Base-by-base conservation (phyloP, 2,113 vertebrate genomes). In the Centropristis striata region DNA sequence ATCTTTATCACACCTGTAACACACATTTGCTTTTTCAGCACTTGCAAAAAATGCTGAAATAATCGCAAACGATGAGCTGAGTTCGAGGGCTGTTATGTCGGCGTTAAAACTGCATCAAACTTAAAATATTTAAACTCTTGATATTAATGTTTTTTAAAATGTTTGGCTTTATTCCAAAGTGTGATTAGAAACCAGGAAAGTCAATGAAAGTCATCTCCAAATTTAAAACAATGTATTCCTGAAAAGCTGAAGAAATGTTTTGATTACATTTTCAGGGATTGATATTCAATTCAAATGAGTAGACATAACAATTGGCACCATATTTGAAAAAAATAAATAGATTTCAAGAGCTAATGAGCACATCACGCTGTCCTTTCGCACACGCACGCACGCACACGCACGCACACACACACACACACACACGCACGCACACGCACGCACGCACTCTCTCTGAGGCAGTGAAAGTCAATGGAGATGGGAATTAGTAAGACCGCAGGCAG, bases 101-200 rank as follows among this genome's bases (percentile, higher is more conserved):
- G 3, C 4, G 32, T 47, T 32, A 42, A 39, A 54, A 42, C n/a
- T 3, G 15, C 10, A 37, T 37, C 14, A 42, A 71, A 39, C 36
- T 4, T 32, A 9, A 65, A 55, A 57, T 12, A 77, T 5, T 28
- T 69, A 49, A 60, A 68, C 32, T 32, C 8, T 28, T 7, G 20
- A 63, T 12, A 55, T 25, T 18, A 1, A n/a, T 6, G 39, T 37
- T 44, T 44, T 51, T 78, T 78, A 13, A 71, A 75, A 80, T 64
- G 18, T 51, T 75, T 73, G 16, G 14, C 69, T 92, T 94, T 92
- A 94, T 92, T 93, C 41, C 77, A 89, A 90, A 90, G 58, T 76
- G 44, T 78, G 60, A 46, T 63, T 51, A 78, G 10, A 86, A 87
- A 84, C 20, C 66, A 71, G 23, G 60, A 12, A 68, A 46, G 44